These are phyloP conservation scores for Tetrapedia diversipes DNA, from an alignment of 2,888 invertebrate genomes.

Conservation along the genomic window DNA sequence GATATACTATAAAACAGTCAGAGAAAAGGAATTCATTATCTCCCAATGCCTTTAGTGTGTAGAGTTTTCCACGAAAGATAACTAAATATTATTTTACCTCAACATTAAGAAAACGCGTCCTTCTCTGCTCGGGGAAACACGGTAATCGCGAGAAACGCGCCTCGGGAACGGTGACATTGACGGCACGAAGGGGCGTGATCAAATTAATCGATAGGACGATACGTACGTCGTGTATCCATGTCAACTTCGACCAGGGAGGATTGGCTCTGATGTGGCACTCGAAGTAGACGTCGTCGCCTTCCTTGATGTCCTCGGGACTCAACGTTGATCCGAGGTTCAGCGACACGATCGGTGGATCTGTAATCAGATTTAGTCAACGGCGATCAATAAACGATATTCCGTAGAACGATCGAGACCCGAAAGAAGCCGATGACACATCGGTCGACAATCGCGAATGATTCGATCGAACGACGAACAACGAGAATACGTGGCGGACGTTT, in stretches of 20 bases:
- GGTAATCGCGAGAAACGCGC: not conserved
- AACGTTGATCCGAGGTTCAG: constrained; percentile 92
- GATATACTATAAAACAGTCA: no score
- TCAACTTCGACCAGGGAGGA: constrained; percentile 92
- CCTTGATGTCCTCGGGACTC: constrained; percentile 94
- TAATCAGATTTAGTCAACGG: constrained; percentile 64
- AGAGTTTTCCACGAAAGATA: no score
- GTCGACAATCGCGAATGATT: constrained; percentile 8
- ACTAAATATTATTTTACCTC: no score
- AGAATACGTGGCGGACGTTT: not conserved
- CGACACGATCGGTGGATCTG: constrained; percentile 94
- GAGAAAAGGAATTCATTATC: no score
- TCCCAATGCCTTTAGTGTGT: no score
- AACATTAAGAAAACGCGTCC: no score
- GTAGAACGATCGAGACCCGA: not conserved
- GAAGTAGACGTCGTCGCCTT: constrained; percentile 96
- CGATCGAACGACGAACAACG: not conserved
- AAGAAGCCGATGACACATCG: not conserved
- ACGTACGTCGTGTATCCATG: constrained; percentile 95
- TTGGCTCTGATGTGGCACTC: constrained; percentile 96
- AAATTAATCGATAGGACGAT: constrained; percentile 22
- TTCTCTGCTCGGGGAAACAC: no score
- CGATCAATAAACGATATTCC: no score
- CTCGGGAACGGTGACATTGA: no score
- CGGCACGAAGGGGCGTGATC: no score